Evolutionary conservation across 2,113 vertebrate species (phyloP).

Genomic region (Herpetotheres cachinnans): DNA sequence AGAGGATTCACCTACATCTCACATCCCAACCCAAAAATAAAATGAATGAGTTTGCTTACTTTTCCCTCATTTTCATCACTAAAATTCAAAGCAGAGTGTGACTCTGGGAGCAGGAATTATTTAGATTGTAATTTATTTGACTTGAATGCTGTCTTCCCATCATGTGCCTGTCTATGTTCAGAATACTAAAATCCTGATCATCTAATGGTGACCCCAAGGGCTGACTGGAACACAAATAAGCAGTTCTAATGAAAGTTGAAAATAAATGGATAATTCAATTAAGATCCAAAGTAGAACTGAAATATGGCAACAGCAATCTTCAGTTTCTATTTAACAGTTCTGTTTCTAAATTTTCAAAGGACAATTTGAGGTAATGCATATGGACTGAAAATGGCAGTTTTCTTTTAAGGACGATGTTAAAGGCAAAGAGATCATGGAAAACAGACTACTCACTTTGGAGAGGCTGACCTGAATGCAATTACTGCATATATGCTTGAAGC

Average conservation of each 20-base stretch:
- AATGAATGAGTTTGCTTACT: not conserved
- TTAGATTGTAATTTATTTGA: not conserved
- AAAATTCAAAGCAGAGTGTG: not conserved
- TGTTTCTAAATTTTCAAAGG: not conserved
- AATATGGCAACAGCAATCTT: not conserved
- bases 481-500: not conserved
- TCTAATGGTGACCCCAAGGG: not conserved
- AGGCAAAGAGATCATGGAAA: not conserved
- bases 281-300: not conserved
- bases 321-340: not conserved
- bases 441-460: not conserved
- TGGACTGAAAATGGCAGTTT: conserved; percentile 9
- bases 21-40: not conserved
- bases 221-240: not conserved
- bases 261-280: not conserved
- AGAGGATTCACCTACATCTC: not conserved
- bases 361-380: not conserved
- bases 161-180: not conserved
- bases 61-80: not conserved
- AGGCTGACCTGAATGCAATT: not conserved
- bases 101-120: not conserved
- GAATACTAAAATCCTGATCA: not conserved
- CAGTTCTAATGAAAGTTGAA: not conserved
- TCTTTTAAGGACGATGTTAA: not conserved
- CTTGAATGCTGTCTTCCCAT: not conserved